Evolutionary conservation across 1,140 invertebrate species (phyloP).

Genomic region (Sycophila sp.): DNA sequence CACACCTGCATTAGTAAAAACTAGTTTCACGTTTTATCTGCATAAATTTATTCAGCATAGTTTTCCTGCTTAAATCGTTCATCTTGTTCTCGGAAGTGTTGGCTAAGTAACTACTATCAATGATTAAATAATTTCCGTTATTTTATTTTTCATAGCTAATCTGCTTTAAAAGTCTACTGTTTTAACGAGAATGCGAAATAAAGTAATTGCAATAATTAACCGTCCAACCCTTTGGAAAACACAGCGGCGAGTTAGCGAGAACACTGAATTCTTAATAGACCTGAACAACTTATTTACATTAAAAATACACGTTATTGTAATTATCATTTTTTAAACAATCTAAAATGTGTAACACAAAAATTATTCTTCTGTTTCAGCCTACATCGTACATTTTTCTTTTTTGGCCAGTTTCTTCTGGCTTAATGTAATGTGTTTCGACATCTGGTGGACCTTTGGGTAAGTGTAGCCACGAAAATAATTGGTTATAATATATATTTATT

Average conservation of each 20-base stretch:
- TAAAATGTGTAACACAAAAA: neutral
- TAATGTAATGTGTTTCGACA: constrained; percentile 89
- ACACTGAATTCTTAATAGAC: no score
- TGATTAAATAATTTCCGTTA: neutral
- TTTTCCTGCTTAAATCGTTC: neutral
- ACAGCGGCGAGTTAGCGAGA: no score
- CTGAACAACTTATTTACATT: no score
- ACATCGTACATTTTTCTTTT: constrained; percentile 85
- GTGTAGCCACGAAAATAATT: no score
- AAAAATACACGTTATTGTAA: no score
- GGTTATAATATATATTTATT: no score
- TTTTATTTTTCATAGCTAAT: neutral
- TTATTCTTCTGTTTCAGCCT: constrained; percentile 69
- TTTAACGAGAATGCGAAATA: neutral
- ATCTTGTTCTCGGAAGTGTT: neutral
- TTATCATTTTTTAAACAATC: no score
- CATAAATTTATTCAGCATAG: neutral
- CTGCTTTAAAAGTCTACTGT: neutral
- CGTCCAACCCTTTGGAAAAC: no score
- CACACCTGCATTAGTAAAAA: no score
- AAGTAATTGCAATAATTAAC: no score
- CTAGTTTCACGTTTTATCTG: neutral
- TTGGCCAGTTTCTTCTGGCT: constrained; percentile 90
- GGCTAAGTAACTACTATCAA: no score
- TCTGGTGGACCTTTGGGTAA: constrained; percentile 88